Percentiles rank a stretch among this genome's conserved stretches.
Evolutionary conservation across 2,797 vertebrate species (phyloP).

Genomic region (Myiotriccus ornatus): DNA sequence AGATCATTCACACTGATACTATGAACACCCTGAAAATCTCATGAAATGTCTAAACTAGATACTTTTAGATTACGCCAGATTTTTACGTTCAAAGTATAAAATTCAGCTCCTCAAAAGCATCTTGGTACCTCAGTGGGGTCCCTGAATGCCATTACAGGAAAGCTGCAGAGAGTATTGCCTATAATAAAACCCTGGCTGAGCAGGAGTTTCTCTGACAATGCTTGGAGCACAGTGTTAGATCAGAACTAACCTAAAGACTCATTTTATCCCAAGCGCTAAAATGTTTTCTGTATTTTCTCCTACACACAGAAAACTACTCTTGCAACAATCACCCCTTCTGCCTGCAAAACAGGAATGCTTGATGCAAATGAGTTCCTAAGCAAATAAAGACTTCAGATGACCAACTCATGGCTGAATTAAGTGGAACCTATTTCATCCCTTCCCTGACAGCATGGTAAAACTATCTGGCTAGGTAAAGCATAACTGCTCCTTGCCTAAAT

Average conservation of each 20-base stretch:
- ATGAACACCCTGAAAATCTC: neutral
- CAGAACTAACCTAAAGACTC: neutral
- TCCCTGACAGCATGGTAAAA: neutral
- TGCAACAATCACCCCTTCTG: neutral
- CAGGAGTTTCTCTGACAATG: neutral
- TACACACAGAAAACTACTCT: neutral
- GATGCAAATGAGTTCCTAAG: neutral
- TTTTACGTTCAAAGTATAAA: neutral
- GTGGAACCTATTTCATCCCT: neutral
- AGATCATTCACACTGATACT: neutral
- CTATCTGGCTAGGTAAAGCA: neutral
- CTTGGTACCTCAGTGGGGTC: neutral
- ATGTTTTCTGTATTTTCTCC: neutral
- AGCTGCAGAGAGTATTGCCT: neutral
- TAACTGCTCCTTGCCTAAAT: neutral
- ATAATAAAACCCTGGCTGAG: neutral
- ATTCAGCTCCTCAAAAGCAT: neutral
- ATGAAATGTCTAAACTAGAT: neutral
- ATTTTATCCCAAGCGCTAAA: neutral
- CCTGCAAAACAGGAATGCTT: neutral
- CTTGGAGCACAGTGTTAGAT: neutral
- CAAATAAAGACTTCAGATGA: neutral
- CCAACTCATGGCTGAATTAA: neutral
- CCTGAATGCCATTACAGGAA: neutral
- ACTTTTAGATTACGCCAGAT: neutral